Conservation (phyloP, 1,140 invertebrate genomes). For the Lasioglossum baleicum region DNA sequence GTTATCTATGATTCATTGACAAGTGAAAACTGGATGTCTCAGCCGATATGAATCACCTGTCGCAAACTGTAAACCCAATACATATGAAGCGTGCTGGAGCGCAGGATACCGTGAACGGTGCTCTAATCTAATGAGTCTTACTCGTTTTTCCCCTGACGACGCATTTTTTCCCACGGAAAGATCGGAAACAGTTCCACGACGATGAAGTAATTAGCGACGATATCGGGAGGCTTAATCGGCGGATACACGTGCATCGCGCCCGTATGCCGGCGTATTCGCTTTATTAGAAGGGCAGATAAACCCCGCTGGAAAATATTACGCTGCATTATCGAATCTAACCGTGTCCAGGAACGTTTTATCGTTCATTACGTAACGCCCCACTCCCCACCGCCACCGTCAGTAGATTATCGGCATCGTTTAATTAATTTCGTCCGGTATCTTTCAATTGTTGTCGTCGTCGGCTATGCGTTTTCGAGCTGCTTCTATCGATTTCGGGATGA, state of each 20-base stretch:
- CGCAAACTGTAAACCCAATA: no score
- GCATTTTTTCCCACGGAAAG: conserved; percentile 21
- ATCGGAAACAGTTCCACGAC: conserved; percentile 26
- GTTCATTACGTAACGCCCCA: conserved; percentile 44
- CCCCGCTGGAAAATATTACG: conserved; percentile 44
- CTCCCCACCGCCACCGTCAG: conserved; percentile 3
- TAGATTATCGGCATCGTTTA: conserved; percentile 55
- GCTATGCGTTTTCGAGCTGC: not conserved
- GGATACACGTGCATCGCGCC: conserved; percentile 24
- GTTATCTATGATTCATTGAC: no score
- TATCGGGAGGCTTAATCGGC: conserved; percentile 10
- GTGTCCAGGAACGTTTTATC: conserved; percentile 41
- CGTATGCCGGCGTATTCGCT: conserved; percentile 26
- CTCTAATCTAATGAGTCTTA: not conserved
- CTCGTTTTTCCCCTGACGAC: not conserved
- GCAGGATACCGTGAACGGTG: not conserved
- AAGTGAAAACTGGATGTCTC: no score
- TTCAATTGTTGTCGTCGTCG: conserved; percentile 3
- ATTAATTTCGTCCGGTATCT: conserved; percentile 36
- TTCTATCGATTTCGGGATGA: conserved; percentile 1
- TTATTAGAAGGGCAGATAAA: conserved; percentile 51
- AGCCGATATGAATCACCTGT: not conserved
- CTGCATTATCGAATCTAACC: conserved; percentile 46
- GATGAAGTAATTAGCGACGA: conserved; percentile 38
- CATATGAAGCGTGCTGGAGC: no score